phyloP scores from a whole-genome alignment of 1,140 invertebrate genomes.

The Drosophila neocordata region DNA sequence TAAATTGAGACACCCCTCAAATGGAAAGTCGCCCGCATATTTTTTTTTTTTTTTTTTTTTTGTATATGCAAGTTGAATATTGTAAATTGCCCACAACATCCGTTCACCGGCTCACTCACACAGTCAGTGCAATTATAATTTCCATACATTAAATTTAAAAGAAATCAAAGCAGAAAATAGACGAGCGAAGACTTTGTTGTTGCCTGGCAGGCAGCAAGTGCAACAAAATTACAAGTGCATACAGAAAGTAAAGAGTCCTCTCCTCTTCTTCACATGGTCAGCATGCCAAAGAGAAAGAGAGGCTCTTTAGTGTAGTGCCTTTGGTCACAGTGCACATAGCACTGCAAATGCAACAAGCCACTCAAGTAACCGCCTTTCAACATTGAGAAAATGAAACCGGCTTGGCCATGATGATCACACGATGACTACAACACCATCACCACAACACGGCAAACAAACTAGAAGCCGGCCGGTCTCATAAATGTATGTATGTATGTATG shows the following conservation, averaged over 20 bases:
- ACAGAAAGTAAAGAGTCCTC: neutral
- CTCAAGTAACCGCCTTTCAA: slow-evolving; percentile 6
- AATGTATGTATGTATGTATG: too few relatives aligned
- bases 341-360: neutral
- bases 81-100: slow-evolving; percentile 11
- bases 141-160: slow-evolving; percentile 12
- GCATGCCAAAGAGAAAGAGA: neutral
- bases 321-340: neutral
- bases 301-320: neutral
- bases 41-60: neutral
- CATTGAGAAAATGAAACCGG: slow-evolving; percentile 2
- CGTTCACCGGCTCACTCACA: neutral
- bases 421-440: neutral
- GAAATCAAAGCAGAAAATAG: slow-evolving; percentile 10
- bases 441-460: neutral
- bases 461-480: slow-evolving; percentile 6
- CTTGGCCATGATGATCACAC: neutral
- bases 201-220: neutral
- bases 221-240: slow-evolving; percentile 7
- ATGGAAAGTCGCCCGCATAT: slow-evolving; percentile 5
- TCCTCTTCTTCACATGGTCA: neutral
- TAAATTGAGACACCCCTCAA: neutral
- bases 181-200: neutral
- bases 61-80: too few relatives aligned
- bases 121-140: neutral